phyloP scores from a whole-genome alignment of 2,113 vertebrate species.

The Aythya baeri region DNA sequence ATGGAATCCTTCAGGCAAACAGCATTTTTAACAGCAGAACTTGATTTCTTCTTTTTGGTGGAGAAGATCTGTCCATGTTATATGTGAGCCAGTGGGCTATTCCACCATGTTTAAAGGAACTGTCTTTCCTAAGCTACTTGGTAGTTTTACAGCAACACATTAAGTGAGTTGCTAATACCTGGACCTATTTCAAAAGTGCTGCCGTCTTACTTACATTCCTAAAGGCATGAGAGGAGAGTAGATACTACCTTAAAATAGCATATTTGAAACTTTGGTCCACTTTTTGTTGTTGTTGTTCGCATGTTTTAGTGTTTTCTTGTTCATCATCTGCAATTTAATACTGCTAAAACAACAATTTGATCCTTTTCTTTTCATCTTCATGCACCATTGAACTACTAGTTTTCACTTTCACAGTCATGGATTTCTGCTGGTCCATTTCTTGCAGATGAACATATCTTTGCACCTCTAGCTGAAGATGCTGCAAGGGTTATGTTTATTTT shows the following conservation, averaged over 20 bases:
- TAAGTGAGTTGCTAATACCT: not conserved
- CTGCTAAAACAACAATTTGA: not conserved
- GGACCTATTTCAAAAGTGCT: not conserved
- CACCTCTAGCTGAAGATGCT: not conserved
- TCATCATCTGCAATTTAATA: not conserved
- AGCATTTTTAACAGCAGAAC: not conserved
- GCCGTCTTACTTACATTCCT: not conserved
- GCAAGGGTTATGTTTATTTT: not conserved
- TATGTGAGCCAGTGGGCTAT: not conserved
- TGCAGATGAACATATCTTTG: not conserved
- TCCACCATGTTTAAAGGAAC: not conserved
- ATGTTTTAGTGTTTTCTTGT: not conserved
- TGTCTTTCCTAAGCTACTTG: not conserved
- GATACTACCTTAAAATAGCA: not conserved
- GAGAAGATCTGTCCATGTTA: not conserved
- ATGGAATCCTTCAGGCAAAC: not conserved
- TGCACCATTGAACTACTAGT: fast-evolving
- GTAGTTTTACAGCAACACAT: not conserved
- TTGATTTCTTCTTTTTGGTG: not conserved
- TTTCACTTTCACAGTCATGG: not conserved
- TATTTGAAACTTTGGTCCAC: not conserved
- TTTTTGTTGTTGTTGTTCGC: not conserved
- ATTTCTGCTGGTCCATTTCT: not conserved
- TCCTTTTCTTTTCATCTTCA: not conserved
- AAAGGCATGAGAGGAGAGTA: not conserved